Evolutionary conservation across 2,888 invertebrate genomes (phyloP).

Genomic region (Pollenia griseotomentosa): DNA sequence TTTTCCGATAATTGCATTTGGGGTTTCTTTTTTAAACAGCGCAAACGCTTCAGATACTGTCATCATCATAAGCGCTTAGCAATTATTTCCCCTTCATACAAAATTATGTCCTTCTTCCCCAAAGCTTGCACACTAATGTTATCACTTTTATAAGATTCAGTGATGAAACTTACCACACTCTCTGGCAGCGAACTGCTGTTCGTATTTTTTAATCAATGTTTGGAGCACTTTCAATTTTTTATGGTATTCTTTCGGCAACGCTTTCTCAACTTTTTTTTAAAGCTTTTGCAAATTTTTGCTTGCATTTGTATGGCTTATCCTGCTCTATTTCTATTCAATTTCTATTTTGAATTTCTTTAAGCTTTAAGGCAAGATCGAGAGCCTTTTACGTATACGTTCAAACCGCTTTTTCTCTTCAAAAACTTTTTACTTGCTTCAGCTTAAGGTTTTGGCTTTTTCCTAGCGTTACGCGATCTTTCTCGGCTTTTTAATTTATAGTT

Average conservation of each 20-base stretch:
- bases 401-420: too few species aligned
- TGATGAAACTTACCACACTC: constrained; percentile 6
- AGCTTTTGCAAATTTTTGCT: constrained; percentile 38
- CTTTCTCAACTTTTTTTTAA: not conserved
- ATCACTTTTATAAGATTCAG: constrained; percentile 15
- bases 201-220: constrained; percentile 5
- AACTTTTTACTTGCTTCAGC: too few species aligned
- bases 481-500: too few species aligned
- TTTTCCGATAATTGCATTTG: constrained; percentile 26
- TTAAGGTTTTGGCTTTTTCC: too few species aligned
- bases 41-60: constrained; percentile 20
- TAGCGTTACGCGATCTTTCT: too few species aligned
- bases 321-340: too few species aligned
- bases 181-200: constrained; percentile 21
- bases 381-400: too few species aligned
- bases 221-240: not conserved
- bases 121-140: constrained; percentile 11
- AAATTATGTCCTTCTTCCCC: constrained; percentile 33
- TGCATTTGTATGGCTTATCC: not conserved
- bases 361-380: too few species aligned
- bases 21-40: constrained; percentile 23
- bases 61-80: constrained; percentile 29
- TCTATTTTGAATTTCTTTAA: too few species aligned
- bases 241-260: not conserved
- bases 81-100: constrained; percentile 27